Base-by-base conservation (phyloP, 2,888 invertebrate genomes). In the Anagyrus pseudococci region DNA sequence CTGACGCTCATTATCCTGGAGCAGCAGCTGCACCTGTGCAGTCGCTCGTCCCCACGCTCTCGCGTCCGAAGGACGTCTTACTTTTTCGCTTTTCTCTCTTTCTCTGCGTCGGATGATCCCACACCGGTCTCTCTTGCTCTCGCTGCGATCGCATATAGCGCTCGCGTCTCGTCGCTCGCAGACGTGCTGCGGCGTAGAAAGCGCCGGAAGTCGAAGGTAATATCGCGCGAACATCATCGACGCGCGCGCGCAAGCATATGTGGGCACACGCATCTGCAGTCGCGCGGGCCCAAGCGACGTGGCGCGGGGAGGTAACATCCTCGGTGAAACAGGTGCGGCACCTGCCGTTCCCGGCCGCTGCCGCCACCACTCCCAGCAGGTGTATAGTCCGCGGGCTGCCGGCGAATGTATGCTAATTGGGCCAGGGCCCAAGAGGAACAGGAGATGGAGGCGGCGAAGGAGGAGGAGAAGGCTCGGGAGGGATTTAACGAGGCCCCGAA, bases 381-480 rank as follows among this genome's bases (percentile, higher is more conserved):
- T 69, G 72, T 69, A 70, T 70, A n/a, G n/a, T 70, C 68, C 70
- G 72, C 70, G 69, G 62, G 41, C 53, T 10, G 29, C 74, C 74
- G 73, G 75, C 72, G 75, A 71, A 70, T 71, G 74, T 77, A 78
- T 77, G 78, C 78, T 78, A 79, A 79, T 79, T 79, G 77, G 79
- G 75, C 76, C 77, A 74, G 73, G 33, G 33, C 15, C 33, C 33
- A 66, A 63, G 25, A n/a, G n/a, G n/a, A n/a, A n/a, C n/a, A n/a
- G n/a, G n/a, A n/a, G n/a, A n/a, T n/a, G n/a, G n/a, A 22, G 47
- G 53, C 10, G 26, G 40, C 6, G 7, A 29, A 25, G 59, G 25
- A 15, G 19, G 47, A 8, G 66, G 72, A 69, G 72, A n/a, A n/a
- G n/a, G n/a, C n/a, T n/a, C n/a, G n/a, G n/a, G n/a, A n/a, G 70